Evolutionary conservation across 2,113 vertebrate species (phyloP).

Genomic region (Cyphotilapia sp.): DNA sequence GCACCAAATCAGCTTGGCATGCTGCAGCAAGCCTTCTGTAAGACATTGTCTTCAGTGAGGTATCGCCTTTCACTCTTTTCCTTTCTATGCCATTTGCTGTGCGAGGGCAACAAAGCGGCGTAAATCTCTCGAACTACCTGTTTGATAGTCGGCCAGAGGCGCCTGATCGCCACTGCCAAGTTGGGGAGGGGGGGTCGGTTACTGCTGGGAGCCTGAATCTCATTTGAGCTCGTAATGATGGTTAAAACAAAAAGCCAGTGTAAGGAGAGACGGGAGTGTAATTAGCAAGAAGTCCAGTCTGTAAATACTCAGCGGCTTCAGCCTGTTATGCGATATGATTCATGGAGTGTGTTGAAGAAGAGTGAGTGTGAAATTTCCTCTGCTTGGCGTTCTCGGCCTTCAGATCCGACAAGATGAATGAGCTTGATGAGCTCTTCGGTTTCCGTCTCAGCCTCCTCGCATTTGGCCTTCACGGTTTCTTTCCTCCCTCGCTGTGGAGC

Average conservation of each 20-base stretch:
- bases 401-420: conserved; percentile 63
- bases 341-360: conserved; percentile 39
- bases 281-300: not conserved
- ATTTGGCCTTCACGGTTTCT: conserved; percentile 57
- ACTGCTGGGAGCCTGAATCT: not conserved
- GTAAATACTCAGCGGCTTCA: not conserved
- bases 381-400: conserved; percentile 35
- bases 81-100: conserved; percentile 3
- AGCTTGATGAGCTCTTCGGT: conserved; percentile 66
- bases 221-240: conserved; percentile 1
- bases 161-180: not conserved
- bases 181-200: not conserved
- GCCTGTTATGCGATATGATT: conserved; percentile 55
- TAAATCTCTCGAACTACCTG: conserved; percentile 60
- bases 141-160: conserved; percentile 38
- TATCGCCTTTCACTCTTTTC: conserved; percentile 38
- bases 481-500: not conserved
- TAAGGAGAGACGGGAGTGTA: not conserved
- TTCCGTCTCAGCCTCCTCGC: conserved; percentile 45
- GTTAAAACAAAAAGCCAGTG: not conserved
- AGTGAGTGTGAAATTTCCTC: conserved; percentile 49
- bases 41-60: conserved; percentile 20
- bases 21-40: conserved; percentile 35
- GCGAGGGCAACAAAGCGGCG: conserved; percentile 16
- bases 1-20: conserved; percentile 17